Conservation (phyloP, 1,140 invertebrate genomes). For the Palaemon carinicauda region DNA sequence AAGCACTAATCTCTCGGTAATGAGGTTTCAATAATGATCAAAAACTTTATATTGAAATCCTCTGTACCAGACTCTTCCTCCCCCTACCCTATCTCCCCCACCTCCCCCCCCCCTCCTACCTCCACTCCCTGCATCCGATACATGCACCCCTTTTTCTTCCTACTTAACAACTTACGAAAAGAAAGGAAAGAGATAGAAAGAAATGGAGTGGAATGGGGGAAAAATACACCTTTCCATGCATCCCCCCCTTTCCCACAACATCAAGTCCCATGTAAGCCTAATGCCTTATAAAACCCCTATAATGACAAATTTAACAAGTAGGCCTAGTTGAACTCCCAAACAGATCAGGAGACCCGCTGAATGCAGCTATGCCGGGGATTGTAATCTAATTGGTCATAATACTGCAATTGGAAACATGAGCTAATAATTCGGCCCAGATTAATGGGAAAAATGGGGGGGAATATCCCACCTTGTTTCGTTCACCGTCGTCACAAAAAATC, state of each 20-base stretch:
- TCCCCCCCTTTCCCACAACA: neutral
- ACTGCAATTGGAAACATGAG: conserved; percentile 46
- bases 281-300: conserved; percentile 16
- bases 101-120: neutral
- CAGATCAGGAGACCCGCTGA: conserved; percentile 21
- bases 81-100: neutral
- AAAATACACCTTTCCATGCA: too few species aligned
- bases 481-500: too few species aligned
- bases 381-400: conserved; percentile 49
- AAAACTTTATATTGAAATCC: neutral
- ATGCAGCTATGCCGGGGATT: conserved; percentile 41
- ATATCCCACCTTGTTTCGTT: too few species aligned
- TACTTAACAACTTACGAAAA: too few species aligned
- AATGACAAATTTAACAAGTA: conserved; percentile 39
- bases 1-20: conserved; percentile 21
- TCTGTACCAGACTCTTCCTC: neutral
- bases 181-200: too few species aligned
- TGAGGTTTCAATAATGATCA: conserved; percentile 29
- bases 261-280: neutral
- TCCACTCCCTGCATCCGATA: neutral
- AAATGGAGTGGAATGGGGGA: too few species aligned
- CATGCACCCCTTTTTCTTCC: too few species aligned
- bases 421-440: conserved; percentile 34
- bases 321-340: neutral
- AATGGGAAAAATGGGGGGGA: neutral